Conservation (phyloP, 1,140 invertebrate genomes). For the Bombus waltoni region DNA sequence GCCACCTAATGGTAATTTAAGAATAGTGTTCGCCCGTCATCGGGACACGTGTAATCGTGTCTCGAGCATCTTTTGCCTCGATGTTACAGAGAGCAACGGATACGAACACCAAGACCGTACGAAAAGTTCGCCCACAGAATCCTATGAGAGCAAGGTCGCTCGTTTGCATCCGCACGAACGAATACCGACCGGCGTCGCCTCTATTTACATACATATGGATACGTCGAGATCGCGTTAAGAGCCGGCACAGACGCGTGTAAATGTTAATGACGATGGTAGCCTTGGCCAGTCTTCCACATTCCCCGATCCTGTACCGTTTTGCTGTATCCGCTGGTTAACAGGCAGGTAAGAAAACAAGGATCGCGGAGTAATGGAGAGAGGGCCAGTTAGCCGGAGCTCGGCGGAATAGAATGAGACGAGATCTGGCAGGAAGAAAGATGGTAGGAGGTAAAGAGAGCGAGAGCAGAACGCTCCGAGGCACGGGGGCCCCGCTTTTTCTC, state of each 20-base stretch:
- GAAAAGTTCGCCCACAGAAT: conserved; percentile 47
- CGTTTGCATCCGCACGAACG: conserved; percentile 52
- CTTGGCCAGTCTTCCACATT: conserved; percentile 72
- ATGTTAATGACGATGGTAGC: conserved; percentile 72
- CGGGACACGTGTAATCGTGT: conserved; percentile 32
- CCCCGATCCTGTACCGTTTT: conserved; percentile 74
- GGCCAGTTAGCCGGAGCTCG: conserved; percentile 54
- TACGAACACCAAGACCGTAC: background rate
- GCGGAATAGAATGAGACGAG: conserved; percentile 28
- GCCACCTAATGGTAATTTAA: conserved; percentile 27
- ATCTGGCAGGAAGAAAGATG: conserved; percentile 38
- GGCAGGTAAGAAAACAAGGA: conserved; percentile 68
- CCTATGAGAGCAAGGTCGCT: conserved; percentile 45
- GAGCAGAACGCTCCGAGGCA: conserved; percentile 71
- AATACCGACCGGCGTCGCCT: conserved; percentile 28
- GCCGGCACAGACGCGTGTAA: conserved; percentile 52
- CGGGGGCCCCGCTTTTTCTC: conserved; percentile 74
- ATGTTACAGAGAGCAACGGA: background rate
- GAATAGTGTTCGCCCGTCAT: conserved; percentile 6
- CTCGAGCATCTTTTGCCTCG: background rate
- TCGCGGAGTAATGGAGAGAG: conserved; percentile 60
- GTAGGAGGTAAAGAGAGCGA: conserved; percentile 57
- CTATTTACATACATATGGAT: conserved; percentile 71
- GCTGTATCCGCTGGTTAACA: conserved; percentile 71
- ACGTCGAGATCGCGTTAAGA: conserved; percentile 69